A percentile compares a stretch with the other conserved stretches of the same genome.
Evolutionary conservation across 2,797 vertebrate species (phyloP).

Genomic region (Amphiprion clarkii): DNA sequence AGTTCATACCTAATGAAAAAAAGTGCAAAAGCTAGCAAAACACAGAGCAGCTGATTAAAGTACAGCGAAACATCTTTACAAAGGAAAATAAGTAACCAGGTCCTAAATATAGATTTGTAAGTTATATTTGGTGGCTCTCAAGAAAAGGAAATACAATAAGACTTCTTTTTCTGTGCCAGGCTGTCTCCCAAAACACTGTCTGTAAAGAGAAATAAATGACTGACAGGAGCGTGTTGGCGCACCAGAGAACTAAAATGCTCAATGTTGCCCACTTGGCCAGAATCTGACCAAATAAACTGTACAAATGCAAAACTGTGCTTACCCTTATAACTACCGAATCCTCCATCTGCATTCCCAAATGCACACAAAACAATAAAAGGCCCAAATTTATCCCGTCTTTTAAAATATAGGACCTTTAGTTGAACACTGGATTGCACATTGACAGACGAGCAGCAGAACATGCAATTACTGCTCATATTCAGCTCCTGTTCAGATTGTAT

Average conservation of each 20-base stretch:
- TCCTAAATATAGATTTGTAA: constrained; percentile 29
- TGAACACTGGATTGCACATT: not conserved
- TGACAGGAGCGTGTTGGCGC: not conserved
- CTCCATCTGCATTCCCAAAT: not conserved
- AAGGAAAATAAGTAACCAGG: constrained; percentile 73
- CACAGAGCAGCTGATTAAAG: constrained; percentile 66
- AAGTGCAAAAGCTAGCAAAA: constrained; percentile 47
- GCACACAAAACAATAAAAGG: not conserved
- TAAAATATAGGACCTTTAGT: not conserved
- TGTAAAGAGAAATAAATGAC: constrained; percentile 29
- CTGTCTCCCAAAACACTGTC: constrained; percentile 3
- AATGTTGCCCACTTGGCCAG: not conserved
- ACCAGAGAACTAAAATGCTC: not conserved
- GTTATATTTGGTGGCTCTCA: not conserved
- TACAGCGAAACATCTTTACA: constrained; percentile 57
- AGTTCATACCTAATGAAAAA: constrained; percentile 10
- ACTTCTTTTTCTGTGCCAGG: not conserved
- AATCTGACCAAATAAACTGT: not conserved
- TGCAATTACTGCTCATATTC: not conserved
- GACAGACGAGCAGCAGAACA: not conserved
- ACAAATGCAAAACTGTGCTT: not conserved
- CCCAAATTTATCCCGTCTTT: not conserved
- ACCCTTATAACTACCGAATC: not conserved
- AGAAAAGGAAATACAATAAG: not conserved
- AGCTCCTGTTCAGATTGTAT: not conserved